Conservation (phyloP, 2,888 invertebrate species). For the Sicus ferrugineus region DNA sequence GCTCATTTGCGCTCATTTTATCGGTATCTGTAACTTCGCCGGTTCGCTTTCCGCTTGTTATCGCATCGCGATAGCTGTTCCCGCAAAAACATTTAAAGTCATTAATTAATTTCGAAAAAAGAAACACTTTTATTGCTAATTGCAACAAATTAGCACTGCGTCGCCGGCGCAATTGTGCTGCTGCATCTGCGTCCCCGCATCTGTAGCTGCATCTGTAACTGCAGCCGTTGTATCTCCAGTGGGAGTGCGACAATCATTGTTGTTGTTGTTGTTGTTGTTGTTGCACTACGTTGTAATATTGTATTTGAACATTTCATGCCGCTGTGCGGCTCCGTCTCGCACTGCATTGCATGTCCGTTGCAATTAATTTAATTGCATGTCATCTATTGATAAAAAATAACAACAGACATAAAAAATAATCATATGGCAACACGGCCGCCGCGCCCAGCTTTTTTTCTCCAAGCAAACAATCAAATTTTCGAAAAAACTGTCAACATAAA, state of each 20-base stretch:
- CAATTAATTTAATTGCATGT: conserved; percentile 32
- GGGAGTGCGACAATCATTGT: background rate
- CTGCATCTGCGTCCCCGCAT: conserved; percentile 4
- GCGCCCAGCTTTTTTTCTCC: too few species aligned
- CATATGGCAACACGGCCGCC: too few species aligned
- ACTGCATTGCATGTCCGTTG: conserved; percentile 23
- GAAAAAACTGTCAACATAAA: too few species aligned
- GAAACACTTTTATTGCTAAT: conserved; percentile 13
- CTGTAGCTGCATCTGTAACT: background rate
- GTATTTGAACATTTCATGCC: background rate
- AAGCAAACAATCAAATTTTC: too few species aligned
- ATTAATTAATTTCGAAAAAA: conserved; percentile 8
- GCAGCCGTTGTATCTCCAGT: background rate
- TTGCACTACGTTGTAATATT: background rate
- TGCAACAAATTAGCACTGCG: conserved; percentile 18
- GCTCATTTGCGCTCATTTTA: too few species aligned
- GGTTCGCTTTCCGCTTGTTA: too few species aligned
- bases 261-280: background rate
- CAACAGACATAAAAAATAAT: background rate
- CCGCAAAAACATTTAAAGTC: background rate
- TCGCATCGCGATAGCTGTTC: too few species aligned
- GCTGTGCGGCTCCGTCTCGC: background rate
- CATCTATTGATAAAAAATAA: conserved; percentile 25
- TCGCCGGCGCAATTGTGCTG: background rate
- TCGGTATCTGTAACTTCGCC: too few species aligned